Base-by-base conservation (phyloP, 2,113 vertebrate genomes). In the Pseudonaja textilis region DNA sequence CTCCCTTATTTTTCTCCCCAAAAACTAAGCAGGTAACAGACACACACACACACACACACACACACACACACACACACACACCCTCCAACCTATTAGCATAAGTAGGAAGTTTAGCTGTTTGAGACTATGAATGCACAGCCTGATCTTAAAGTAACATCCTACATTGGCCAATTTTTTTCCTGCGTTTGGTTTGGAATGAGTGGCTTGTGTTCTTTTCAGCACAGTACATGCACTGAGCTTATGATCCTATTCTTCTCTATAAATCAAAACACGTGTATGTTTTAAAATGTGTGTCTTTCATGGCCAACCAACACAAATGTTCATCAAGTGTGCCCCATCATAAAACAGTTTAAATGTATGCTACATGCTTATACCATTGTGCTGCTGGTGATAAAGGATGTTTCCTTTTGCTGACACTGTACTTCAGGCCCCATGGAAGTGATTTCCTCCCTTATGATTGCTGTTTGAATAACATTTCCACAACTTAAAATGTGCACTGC, bases 381-480 rank as follows among this genome's bases (percentile, higher is more conserved):
- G 90, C 61, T 90, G 87, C 85, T 91, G 88, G 56, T 91, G 69
- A 92, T 54, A 57, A 22, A 93, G 61, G 34, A 90, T 89, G 81
- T 85, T 96, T 95, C 91, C 56, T 95, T 96, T 93, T 96, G 94
- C 94, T 96, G 96, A 94, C 87, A 10, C 81, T 54, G 39, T 96
- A 89, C 91, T 94, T 90, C 88, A 93, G 91, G 85, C 89, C 34
- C 89, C 59, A 45, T 74, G 20, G 90, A 96, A 95, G 34, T n/a
- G 34, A n/a, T 93, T 96, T 95, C 88, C 95, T 93, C 93, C 87
- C 85, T 95, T 95, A 92, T 81, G 94, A 94, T 20, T 55, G 39
- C 61, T 59, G 2, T 92, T 94, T 94, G 61, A 95, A 94, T 95
- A 96, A 94, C 85, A 95, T 85, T 94, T 95, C 54, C 86, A 94